Evolutionary conservation across 1,140 invertebrate genomes (phyloP), one percentile per base, ranked within the genome.

Genomic region (Dolichoris vasculosae): DNA sequence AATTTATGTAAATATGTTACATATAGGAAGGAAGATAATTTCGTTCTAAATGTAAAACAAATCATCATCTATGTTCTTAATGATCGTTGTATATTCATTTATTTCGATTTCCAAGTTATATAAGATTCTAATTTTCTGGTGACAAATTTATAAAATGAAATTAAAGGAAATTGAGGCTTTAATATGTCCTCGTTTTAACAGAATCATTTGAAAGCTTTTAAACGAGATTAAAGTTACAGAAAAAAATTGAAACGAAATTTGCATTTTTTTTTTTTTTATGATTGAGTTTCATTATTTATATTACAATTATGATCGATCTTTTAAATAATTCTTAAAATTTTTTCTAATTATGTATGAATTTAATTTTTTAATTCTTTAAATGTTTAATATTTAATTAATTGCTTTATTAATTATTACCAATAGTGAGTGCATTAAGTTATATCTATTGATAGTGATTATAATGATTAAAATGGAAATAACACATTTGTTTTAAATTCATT

Each of bases 1-100:
- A 26, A 59, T 26, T 26, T 26, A 26, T 80, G 38, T 43, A 40
- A 23, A 40, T 32, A 7, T 13, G 13, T 63, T 26, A 63, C 26
- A 63, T 3, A 63, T 23, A n/a, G 6, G 30, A n/a, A 63, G 26
- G 13, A 11, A 63, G 23, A 63, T 26, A n/a, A 63, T 63, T 38
- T 35, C 30, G 30, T 23, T 82, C 32, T 59, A 73, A 82, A 73
- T 73, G 67, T 51, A 73, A 73, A 82, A 73, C 46, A 55, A 82
- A 73, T 82, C 30, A 32, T 38, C 43, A 32, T 20, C 1, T 30
- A n/a, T 17, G n/a, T 46, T 0, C 1, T 8, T 8, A 77, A 30
- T n/a, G 30, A 48, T 51, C 7, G 13, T 26, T n/a, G 26, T 11
- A n/a, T 35, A 35, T 48, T 59, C 3, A 9, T 59, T 59, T 20